A percentile compares a stretch with the other conserved stretches of the same genome.
These are phyloP conservation scores for Papilio polytes DNA, from an alignment of 1,140 invertebrate species.

Conservation along the genomic window DNA sequence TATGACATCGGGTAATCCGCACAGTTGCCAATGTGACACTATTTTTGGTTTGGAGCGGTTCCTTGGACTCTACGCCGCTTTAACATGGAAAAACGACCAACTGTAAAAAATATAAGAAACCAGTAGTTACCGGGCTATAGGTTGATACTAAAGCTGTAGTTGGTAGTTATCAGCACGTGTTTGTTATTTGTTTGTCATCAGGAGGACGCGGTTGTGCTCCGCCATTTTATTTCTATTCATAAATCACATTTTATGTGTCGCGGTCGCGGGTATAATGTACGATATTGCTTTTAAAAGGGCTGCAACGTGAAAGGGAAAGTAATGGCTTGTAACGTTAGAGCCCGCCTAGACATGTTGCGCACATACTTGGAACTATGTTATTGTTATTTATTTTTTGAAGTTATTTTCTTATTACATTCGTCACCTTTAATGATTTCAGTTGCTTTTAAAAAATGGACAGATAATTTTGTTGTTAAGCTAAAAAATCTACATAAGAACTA, in stretches of 20 bases:
- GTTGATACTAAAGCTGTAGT: not conserved
- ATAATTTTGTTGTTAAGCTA: too few relatives aligned
- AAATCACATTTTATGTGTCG: conserved; percentile 25
- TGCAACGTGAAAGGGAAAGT: conserved; percentile 26
- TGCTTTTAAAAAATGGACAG: too few relatives aligned
- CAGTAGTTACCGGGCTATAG: not conserved
- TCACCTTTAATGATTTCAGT: too few relatives aligned
- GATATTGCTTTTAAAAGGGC: conserved; percentile 23
- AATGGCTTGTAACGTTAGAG: conserved; percentile 17
- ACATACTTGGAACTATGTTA: not conserved
- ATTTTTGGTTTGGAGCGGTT: not conserved
- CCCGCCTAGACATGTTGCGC: not conserved
- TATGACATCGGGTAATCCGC: too few relatives aligned
- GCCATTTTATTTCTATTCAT: conserved; percentile 22
- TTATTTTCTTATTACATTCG: too few relatives aligned
- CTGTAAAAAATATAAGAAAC: not conserved
- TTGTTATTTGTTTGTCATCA: conserved; percentile 16
- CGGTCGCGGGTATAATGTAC: not conserved
- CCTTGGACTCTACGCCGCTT: not conserved
- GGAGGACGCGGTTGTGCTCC: conserved; percentile 1
- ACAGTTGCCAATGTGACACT: too few relatives aligned
- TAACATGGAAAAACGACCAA: not conserved
- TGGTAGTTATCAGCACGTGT: not conserved
- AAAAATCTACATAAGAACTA: too few relatives aligned
- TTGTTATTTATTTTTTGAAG: too few relatives aligned